phyloP scores from a whole-genome alignment of 2,113 vertebrate genomes.

The Bolborhynchus lineola region DNA sequence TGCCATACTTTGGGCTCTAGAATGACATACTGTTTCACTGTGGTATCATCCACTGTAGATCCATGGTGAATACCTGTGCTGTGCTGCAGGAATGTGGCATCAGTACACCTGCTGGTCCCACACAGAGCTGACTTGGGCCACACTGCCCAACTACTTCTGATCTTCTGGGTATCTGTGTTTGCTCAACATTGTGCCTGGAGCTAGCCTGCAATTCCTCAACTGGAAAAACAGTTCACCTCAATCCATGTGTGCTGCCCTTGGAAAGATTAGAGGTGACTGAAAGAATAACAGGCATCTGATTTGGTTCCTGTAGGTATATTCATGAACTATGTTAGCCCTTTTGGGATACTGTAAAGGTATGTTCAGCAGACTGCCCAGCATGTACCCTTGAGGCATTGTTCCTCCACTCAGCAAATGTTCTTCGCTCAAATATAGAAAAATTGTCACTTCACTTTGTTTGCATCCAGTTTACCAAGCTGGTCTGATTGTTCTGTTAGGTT shows the following conservation, averaged over 20 bases:
- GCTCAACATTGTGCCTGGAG: not conserved
- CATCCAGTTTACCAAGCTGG: not conserved
- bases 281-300: not conserved
- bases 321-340: not conserved
- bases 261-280: not conserved
- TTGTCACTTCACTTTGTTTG: not conserved
- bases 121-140: not conserved
- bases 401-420: not conserved
- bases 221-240: not conserved
- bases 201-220: not conserved
- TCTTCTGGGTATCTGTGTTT: not conserved
- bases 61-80: not conserved
- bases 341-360: not conserved
- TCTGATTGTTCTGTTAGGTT: not conserved
- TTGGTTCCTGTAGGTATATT: not conserved
- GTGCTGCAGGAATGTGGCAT: rapidly evolving
- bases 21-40: not conserved
- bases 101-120: not conserved
- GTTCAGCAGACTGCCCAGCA: not conserved
- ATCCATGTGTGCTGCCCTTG: not conserved
- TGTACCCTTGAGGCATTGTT: not conserved
- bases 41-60: not conserved
- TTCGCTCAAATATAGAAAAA: not conserved
- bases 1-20: not conserved
- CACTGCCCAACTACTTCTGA: not conserved